Evolutionary conservation across 92 coral and sea anemone genomes (phyloP).

Genomic region (Blastomussa wellsi): DNA sequence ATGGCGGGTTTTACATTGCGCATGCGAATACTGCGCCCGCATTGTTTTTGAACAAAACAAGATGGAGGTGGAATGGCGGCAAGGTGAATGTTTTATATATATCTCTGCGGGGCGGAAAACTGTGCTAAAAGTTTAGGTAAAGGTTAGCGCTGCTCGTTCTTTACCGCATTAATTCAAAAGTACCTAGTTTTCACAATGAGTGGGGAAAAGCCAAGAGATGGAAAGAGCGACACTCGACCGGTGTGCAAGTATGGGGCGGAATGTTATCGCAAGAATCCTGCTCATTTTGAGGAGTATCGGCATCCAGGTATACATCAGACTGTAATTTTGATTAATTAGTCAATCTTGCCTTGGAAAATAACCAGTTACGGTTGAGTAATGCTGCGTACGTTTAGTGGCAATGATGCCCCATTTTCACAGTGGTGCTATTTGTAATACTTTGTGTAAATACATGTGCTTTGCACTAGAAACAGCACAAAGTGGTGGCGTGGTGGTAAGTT

Average conservation of each 20-base stretch:
- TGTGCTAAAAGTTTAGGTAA: not conserved
- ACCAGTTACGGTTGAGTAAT: no score
- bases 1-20: conserved; percentile 70
- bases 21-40: conserved; percentile 66
- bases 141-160: not conserved
- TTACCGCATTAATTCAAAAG: not conserved
- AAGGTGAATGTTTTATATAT: conserved; percentile 1
- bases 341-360: no score
- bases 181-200: conserved; percentile 35
- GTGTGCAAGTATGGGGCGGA: conserved; percentile 86
- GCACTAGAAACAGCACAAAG: no score
- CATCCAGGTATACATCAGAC: conserved; percentile 66
- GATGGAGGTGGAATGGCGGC: no score
- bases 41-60: conserved; percentile 32
- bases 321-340: not conserved
- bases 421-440: no score
- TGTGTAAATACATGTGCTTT: no score
- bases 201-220: conserved; percentile 40
- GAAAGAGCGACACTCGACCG: conserved; percentile 57
- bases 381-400: no score
- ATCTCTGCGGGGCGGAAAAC: not conserved
- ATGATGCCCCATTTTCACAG: no score
- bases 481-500: no score
- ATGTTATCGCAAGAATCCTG: conserved; percentile 92
- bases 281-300: conserved; percentile 79